phyloP scores from a whole-genome alignment of 2,113 vertebrate species.

The Syngnathus scovelli region DNA sequence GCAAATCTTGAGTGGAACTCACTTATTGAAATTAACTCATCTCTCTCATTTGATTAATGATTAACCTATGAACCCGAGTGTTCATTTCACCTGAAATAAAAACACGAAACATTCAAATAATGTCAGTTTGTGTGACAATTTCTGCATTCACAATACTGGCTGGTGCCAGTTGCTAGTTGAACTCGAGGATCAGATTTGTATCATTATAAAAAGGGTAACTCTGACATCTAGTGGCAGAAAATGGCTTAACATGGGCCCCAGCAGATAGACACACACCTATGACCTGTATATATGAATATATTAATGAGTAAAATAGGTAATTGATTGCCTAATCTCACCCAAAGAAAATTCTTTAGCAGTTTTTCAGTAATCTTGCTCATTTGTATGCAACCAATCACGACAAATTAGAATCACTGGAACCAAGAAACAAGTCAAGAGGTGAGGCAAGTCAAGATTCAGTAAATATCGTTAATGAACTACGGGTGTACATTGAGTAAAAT shows the following conservation, averaged over 20 bases:
- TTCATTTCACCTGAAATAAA: neutral
- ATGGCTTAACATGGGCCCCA: neutral
- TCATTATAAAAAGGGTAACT: constrained; percentile 20
- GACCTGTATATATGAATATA: too few relatives aligned
- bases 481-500: neutral
- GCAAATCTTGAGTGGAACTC: neutral
- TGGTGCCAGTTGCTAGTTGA: too few relatives aligned
- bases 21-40: neutral
- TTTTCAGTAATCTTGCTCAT: neutral
- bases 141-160: neutral
- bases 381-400: neutral
- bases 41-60: neutral
- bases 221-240: constrained; percentile 45
- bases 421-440: neutral
- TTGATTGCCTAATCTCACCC: neutral
- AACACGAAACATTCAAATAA: neutral
- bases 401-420: neutral
- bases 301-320: too few relatives aligned
- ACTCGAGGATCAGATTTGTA: too few relatives aligned
- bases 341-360: neutral
- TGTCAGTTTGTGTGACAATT: neutral
- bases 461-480: neutral
- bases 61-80: too few relatives aligned
- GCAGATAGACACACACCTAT: neutral
- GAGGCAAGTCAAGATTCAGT: neutral